phyloP scores from a whole-genome alignment of 1,140 invertebrate species.

The Portunus trituberculatus region DNA sequence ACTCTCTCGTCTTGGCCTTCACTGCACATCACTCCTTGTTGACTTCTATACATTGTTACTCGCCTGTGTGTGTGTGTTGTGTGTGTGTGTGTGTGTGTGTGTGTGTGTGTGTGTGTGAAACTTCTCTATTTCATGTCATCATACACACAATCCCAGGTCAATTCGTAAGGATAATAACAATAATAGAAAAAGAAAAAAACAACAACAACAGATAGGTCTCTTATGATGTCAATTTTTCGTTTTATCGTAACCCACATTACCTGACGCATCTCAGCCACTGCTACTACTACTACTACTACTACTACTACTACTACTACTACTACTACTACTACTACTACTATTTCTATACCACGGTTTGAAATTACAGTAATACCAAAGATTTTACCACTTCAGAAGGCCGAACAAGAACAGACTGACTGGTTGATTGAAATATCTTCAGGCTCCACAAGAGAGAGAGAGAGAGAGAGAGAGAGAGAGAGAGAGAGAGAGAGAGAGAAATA shows the following conservation, averaged over 20 bases:
- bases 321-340: conserved; percentile 24
- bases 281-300: background rate
- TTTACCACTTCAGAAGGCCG: no score
- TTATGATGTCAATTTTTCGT: background rate
- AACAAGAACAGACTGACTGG: no score
- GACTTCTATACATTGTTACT: no score
- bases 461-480: conserved; percentile 9
- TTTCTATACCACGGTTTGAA: background rate
- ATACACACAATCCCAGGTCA: background rate
- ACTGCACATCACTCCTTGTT: background rate
- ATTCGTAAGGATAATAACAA: background rate
- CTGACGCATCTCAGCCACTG: background rate
- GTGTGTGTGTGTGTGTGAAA: background rate
- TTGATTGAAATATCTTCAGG: no score
- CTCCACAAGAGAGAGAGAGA: background rate
- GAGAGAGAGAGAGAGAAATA: background rate
- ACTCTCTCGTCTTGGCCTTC: background rate
- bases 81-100: background rate
- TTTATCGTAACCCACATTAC: background rate
- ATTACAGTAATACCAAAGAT: no score
- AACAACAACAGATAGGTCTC: background rate
- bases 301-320: conserved; percentile 11
- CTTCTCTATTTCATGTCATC: background rate
- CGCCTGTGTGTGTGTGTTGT: background rate
- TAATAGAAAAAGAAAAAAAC: no score